Evolutionary conservation across 2,888 invertebrate genomes (phyloP).

Genomic region (Smittia aterrima): DNA sequence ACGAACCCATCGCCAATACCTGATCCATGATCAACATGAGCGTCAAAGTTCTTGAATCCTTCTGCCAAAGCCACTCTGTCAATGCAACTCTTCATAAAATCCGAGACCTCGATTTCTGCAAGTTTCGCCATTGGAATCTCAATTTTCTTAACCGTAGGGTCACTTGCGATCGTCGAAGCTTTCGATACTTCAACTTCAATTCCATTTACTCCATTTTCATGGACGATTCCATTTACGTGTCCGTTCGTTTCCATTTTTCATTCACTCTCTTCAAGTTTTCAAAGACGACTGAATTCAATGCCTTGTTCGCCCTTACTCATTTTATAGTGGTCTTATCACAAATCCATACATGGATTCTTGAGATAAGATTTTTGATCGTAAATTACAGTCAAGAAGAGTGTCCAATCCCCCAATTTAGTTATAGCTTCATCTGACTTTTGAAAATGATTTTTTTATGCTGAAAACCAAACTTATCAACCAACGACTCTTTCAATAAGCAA

Average conservation of each 20-base stretch:
- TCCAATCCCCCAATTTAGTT: too few species aligned
- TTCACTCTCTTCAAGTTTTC: too few species aligned
- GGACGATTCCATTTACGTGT: not conserved
- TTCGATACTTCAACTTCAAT: not conserved
- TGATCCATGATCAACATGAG: conserved; percentile 35
- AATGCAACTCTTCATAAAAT: conserved; percentile 30
- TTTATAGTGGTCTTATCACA: too few species aligned
- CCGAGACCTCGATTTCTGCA: not conserved
- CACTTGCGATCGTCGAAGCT: not conserved
- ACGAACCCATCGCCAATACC: conserved; percentile 41
- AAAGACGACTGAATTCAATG: too few species aligned
- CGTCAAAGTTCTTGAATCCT: conserved; percentile 36
- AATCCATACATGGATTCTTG: too few species aligned
- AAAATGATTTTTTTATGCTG: too few species aligned
- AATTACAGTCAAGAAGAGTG: too few species aligned
- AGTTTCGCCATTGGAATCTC: not conserved
- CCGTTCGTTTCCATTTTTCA: not conserved
- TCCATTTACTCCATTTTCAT: not conserved
- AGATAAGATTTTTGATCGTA: too few species aligned
- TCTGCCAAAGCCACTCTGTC: conserved; percentile 35
- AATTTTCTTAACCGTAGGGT: not conserved
- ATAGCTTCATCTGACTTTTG: too few species aligned
- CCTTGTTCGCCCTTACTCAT: too few species aligned
- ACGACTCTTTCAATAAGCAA: too few species aligned
- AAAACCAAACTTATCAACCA: too few species aligned